phyloP scores from a whole-genome alignment of 2,888 invertebrate genomes.

The Drosophila paranaensis region DNA sequence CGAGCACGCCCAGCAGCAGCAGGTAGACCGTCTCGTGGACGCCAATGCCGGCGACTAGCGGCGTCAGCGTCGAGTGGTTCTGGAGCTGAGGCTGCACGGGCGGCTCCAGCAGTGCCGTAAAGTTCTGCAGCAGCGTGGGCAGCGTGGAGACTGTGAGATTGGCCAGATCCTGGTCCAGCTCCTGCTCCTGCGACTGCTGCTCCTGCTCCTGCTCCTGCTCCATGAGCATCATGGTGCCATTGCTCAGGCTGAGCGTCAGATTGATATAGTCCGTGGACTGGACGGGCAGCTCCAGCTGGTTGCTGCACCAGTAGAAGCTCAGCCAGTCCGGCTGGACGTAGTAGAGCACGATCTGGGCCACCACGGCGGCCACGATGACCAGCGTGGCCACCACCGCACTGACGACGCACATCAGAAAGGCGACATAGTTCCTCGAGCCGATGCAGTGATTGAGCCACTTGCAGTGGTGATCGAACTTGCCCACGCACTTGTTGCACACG shows the following conservation, averaged over 20 bases:
- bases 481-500: slow-evolving; percentile 98
- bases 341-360: slow-evolving; percentile 89
- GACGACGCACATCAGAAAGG: slow-evolving; percentile 92
- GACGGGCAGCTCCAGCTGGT: slow-evolving; percentile 15
- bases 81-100: slow-evolving; percentile 12
- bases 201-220: slow-evolving; percentile 46
- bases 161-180: background rate
- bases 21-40: slow-evolving; percentile 87
- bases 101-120: slow-evolving; percentile 60
- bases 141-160: slow-evolving; percentile 51
- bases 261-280: slow-evolving; percentile 63
- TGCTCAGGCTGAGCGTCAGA: slow-evolving; percentile 63
- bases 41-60: slow-evolving; percentile 79
- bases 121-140: slow-evolving; percentile 63
- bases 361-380: slow-evolving; percentile 89
- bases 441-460: slow-evolving; percentile 99
- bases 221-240: slow-evolving; percentile 61
- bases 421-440: slow-evolving; percentile 94
- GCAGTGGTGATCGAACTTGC: slow-evolving; percentile 98
- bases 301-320: slow-evolving; percentile 84
- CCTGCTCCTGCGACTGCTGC: background rate
- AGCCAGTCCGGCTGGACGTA: slow-evolving; percentile 87
- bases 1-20: slow-evolving; percentile 87
- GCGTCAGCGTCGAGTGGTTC: slow-evolving; percentile 39
- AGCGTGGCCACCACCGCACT: slow-evolving; percentile 91